phyloP scores from a whole-genome alignment of 2,113 vertebrate genomes.

The Peromyscus californicus region DNA sequence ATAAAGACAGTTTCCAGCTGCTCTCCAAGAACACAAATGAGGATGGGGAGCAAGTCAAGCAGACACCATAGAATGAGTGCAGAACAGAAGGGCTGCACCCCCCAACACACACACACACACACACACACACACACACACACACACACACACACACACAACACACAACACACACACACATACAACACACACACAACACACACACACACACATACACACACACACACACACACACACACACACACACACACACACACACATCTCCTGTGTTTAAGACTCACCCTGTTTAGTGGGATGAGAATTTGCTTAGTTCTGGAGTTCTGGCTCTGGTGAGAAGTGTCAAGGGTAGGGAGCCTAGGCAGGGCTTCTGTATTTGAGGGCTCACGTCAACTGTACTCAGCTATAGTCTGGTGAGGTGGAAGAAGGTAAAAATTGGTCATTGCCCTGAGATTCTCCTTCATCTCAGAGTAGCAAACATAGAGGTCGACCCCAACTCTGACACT shows the following conservation, averaged over 20 bases:
- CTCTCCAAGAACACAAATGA: neutral
- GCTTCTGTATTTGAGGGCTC: neutral
- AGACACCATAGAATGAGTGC: neutral
- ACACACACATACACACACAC: no score
- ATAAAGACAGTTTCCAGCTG: neutral
- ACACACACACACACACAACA: neutral
- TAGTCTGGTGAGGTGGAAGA: neutral
- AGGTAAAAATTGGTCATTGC: neutral
- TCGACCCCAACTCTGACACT: neutral
- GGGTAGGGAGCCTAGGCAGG: neutral
- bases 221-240: no score
- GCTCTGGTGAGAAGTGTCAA: neutral
- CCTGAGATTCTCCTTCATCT: neutral
- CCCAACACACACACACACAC: no score
- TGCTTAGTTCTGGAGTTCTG: neutral
- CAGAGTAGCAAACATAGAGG: neutral
- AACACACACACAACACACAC: neutral
- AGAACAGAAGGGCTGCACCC: neutral
- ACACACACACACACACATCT: neutral
- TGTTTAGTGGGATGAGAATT: neutral
- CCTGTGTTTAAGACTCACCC: neutral
- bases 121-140: no score
- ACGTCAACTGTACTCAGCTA: neutral
- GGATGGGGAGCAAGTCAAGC: neutral
- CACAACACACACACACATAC: no score